Percentiles rank a stretch among this genome's conserved stretches.
Conservation (phyloP, 2,797 vertebrate species). For the Lycodopsis pacificus region DNA sequence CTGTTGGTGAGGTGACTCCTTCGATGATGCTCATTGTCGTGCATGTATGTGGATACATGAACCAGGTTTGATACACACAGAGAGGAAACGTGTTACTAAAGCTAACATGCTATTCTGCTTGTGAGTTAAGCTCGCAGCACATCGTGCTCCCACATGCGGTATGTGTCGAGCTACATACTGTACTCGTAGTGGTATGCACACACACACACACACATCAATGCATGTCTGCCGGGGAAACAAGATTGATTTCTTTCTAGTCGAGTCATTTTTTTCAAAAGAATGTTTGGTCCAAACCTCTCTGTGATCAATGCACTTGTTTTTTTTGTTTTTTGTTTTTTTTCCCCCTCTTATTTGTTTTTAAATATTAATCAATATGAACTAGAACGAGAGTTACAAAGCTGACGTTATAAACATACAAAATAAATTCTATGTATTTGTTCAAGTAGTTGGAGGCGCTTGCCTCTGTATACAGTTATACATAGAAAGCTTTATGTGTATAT, state of each 20-base stretch:
- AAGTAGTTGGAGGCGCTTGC: slow-evolving; percentile 71
- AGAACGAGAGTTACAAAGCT: slow-evolving; percentile 68
- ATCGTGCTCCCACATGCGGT: slow-evolving; percentile 26
- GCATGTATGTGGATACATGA: slow-evolving; percentile 64
- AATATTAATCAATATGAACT: slow-evolving; percentile 73
- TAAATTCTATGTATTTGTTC: slow-evolving; percentile 77
- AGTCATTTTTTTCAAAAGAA: slow-evolving; percentile 44
- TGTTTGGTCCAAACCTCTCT: slow-evolving; percentile 60
- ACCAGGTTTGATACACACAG: slow-evolving; percentile 39
- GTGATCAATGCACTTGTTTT: slow-evolving; percentile 73
- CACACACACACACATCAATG: slow-evolving; percentile 54
- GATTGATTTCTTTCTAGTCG: slow-evolving; percentile 60
- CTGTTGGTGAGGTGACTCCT: slow-evolving; percentile 18
- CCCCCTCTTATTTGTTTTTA: slow-evolving; percentile 43
- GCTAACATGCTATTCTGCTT: slow-evolving; percentile 57
- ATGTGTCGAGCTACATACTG: slow-evolving; percentile 59
- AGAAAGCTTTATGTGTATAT: slow-evolving; percentile 83
- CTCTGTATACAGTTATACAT: slow-evolving; percentile 79
- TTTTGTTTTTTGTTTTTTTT: background rate
- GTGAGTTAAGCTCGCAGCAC: slow-evolving; percentile 64
- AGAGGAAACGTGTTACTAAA: slow-evolving; percentile 41
- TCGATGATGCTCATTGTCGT: slow-evolving; percentile 38
- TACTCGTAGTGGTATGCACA: slow-evolving; percentile 61
- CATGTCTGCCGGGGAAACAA: slow-evolving; percentile 65
- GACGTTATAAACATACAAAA: slow-evolving; percentile 74